Conservation (phyloP, 2,888 invertebrate species). For the Cheilosia scutellata region DNA sequence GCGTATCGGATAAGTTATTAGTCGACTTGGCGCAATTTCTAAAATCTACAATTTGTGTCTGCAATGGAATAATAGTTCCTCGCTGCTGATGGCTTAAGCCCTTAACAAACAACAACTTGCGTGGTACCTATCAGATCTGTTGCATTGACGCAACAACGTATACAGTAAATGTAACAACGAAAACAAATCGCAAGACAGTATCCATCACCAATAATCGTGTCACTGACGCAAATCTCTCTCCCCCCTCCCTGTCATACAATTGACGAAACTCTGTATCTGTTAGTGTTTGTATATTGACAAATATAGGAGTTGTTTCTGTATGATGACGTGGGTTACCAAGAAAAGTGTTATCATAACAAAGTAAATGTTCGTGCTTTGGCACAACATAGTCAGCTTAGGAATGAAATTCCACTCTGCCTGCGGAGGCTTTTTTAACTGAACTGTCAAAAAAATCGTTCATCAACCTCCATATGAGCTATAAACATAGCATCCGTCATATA, state of each 20-base stretch:
- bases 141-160: slow-evolving; percentile 50
- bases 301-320: slow-evolving; percentile 4
- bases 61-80: neutral
- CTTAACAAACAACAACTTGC: slow-evolving; percentile 14
- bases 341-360: slow-evolving; percentile 35
- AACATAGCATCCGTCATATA: neutral
- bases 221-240: slow-evolving; percentile 66
- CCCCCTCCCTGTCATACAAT: slow-evolving; percentile 3
- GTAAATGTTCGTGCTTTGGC: slow-evolving; percentile 56
- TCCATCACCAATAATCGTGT: slow-evolving; percentile 34
- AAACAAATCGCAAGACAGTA: slow-evolving; percentile 38
- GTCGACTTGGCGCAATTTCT: neutral
- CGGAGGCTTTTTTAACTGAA: slow-evolving; percentile 6
- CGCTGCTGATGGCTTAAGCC: slow-evolving; percentile 5
- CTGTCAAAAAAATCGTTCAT: slow-evolving; percentile 48
- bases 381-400: slow-evolving; percentile 43
- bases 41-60: neutral
- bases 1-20: too few species aligned
- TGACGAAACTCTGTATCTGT: slow-evolving; percentile 55
- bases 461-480: slow-evolving; percentile 37
- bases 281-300: slow-evolving; percentile 50
- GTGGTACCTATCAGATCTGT: neutral
- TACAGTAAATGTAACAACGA: slow-evolving; percentile 26
- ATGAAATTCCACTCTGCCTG: neutral
- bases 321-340: slow-evolving; percentile 44